phyloP scores from a whole-genome alignment of 2,113 vertebrate genomes.

The Brachionichthys hirsutus region DNA sequence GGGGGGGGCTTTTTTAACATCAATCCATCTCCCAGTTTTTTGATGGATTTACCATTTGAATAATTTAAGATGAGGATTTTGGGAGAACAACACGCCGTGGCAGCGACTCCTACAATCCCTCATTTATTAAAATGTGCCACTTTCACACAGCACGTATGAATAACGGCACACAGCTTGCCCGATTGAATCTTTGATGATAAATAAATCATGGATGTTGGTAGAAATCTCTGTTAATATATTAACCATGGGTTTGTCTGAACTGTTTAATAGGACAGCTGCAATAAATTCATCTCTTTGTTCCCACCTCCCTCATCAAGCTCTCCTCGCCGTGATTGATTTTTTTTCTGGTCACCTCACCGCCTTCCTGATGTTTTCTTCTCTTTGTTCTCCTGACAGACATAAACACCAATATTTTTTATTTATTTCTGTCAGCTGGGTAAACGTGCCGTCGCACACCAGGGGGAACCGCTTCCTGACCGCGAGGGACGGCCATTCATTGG shows the following conservation, averaged over 20 bases:
- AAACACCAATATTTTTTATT: not conserved
- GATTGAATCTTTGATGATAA: slow-evolving; percentile 70
- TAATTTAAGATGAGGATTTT: slow-evolving; percentile 55
- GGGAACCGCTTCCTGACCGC: slow-evolving; percentile 1
- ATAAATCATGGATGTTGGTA: slow-evolving; percentile 68
- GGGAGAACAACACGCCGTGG: slow-evolving; percentile 55
- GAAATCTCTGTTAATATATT: slow-evolving; percentile 70
- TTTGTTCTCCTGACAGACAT: not conserved
- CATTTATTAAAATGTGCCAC: slow-evolving; percentile 69
- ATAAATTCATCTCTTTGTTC: slow-evolving; percentile 54
- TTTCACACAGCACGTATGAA: slow-evolving; percentile 61
- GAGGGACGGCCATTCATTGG: not conserved
- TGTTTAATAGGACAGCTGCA: slow-evolving; percentile 58
- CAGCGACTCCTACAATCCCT: slow-evolving; percentile 52
- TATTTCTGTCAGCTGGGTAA: not conserved
- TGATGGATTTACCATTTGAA: slow-evolving; percentile 59
- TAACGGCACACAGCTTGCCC: slow-evolving; percentile 61
- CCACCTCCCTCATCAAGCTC: slow-evolving; percentile 9
- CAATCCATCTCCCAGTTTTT: slow-evolving; percentile 39
- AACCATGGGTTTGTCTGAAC: slow-evolving; percentile 68
- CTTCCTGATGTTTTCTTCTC: slow-evolving; percentile 1
- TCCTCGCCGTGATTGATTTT: not conserved
- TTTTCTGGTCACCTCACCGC: not conserved
- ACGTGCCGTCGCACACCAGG: not conserved
- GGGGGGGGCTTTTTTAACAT: slow-evolving; percentile 3